Conservation (phyloP, 2,113 vertebrate genomes). For the Isurus oxyrinchus region DNA sequence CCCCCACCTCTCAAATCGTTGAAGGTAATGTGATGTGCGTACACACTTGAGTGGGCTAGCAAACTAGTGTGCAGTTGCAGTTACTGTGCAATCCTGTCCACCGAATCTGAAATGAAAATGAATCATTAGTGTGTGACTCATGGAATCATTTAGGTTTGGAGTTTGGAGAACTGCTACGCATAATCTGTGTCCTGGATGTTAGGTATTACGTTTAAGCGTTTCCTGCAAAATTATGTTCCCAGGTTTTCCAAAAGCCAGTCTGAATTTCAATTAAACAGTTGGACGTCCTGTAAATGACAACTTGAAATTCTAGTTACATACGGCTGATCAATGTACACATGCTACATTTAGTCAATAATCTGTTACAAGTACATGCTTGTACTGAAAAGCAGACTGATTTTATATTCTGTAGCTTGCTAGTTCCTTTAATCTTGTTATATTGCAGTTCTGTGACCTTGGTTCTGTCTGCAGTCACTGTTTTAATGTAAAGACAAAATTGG, state of each 20-base stretch:
- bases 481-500: not conserved
- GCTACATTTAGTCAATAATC: not conserved
- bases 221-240: not conserved
- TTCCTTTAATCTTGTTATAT: conserved; percentile 4
- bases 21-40: no score
- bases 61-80: no score
- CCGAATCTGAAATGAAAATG: not conserved
- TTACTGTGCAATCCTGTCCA: not conserved
- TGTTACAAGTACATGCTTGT: not conserved
- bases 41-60: no score
- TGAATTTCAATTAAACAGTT: not conserved
- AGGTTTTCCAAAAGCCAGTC: not conserved
- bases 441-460: not conserved
- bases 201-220: not conserved
- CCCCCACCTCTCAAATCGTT: no score
- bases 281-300: not conserved
- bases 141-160: not conserved
- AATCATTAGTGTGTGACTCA: not conserved
- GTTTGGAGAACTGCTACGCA: not conserved
- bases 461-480: not conserved
- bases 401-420: conserved; percentile 9
- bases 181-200: not conserved
- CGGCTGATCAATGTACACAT: not conserved
- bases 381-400: not conserved
- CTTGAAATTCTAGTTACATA: not conserved